These are phyloP conservation scores for Caenorhabditis inopinata DNA, from an alignment of 1,140 invertebrate genomes.

Conservation along the genomic window DNA sequence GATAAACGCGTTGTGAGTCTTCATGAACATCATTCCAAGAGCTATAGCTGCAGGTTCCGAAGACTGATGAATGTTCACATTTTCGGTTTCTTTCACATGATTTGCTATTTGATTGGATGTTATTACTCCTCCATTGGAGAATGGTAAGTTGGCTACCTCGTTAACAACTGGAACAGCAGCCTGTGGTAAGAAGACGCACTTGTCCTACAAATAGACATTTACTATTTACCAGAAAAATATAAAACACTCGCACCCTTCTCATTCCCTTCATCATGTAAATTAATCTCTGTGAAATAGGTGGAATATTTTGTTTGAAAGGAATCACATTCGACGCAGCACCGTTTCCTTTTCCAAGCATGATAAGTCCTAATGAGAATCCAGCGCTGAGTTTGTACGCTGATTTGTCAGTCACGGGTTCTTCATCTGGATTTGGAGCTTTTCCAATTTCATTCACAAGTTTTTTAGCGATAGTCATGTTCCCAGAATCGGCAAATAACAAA, in stretches of 20 bases:
- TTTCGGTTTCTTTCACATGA: conserved; percentile 23
- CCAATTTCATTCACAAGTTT: conserved; percentile 42
- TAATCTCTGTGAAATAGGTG: neutral
- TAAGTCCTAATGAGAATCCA: conserved; percentile 40
- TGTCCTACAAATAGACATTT: too few relatives aligned
- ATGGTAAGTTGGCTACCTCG: neutral
- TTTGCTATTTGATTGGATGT: neutral
- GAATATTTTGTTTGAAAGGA: conserved; percentile 20
- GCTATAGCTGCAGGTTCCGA: conserved; percentile 29
- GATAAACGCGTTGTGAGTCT: conserved; percentile 27
- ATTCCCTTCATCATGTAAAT: conserved; percentile 33
- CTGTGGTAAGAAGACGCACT: conserved; percentile 19
- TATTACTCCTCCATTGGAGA: neutral
- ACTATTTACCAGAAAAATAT: too few relatives aligned
- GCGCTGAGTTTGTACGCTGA: conserved; percentile 17
- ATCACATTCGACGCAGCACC: neutral
- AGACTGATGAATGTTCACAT: conserved; percentile 37
- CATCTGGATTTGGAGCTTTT: neutral
- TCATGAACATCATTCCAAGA: conserved; percentile 43
- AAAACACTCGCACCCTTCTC: neutral
- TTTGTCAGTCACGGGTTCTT: conserved; percentile 31
- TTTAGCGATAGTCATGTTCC: conserved; percentile 18
- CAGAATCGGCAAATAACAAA: conserved; percentile 33
- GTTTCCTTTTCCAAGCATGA: conserved; percentile 33
- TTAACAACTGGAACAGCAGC: neutral